Percentiles rank a stretch among this genome's conserved stretches.
phyloP scores from a whole-genome alignment of 1,140 invertebrate species.

The Drosophila punjabiensis region DNA sequence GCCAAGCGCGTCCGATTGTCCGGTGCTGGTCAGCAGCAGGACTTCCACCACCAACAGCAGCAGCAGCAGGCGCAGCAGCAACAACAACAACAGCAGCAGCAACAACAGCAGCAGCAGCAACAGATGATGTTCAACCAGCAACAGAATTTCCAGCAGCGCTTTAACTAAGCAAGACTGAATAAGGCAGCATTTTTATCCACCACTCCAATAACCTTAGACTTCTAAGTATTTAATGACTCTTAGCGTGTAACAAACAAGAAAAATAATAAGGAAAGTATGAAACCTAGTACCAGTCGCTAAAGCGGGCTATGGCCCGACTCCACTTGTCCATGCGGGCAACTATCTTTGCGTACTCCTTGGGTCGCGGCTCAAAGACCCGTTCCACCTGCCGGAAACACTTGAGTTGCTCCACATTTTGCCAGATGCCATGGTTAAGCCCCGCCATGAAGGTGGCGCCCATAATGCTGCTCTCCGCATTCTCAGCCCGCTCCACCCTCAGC shows the following conservation, averaged over 20 bases:
- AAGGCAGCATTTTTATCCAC: constrained; percentile 31
- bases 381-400: constrained; percentile 87
- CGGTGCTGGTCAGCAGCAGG: constrained; percentile 74
- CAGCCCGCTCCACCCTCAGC: constrained; percentile 90
- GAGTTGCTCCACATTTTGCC: constrained; percentile 90
- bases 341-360: constrained; percentile 85
- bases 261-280: constrained; percentile 9
- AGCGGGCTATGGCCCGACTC: constrained; percentile 89
- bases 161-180: constrained; percentile 71
- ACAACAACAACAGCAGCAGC: constrained; percentile 65
- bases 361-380: constrained; percentile 88
- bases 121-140: constrained; percentile 88
- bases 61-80: constrained; percentile 65
- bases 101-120: constrained; percentile 76
- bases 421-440: constrained; percentile 92
- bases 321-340: constrained; percentile 87
- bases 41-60: constrained; percentile 80
- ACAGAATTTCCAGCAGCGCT: constrained; percentile 89
- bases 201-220: constrained; percentile 19
- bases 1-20: constrained; percentile 70
- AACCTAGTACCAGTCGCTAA: constrained; percentile 89
- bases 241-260: constrained; percentile 31
- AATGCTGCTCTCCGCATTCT: constrained; percentile 90
- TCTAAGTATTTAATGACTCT: constrained; percentile 57
- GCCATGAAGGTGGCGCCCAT: constrained; percentile 93